Evolutionary conservation across 2,888 invertebrate genomes (phyloP).

Genomic region (Aproaerema taeniolella): DNA sequence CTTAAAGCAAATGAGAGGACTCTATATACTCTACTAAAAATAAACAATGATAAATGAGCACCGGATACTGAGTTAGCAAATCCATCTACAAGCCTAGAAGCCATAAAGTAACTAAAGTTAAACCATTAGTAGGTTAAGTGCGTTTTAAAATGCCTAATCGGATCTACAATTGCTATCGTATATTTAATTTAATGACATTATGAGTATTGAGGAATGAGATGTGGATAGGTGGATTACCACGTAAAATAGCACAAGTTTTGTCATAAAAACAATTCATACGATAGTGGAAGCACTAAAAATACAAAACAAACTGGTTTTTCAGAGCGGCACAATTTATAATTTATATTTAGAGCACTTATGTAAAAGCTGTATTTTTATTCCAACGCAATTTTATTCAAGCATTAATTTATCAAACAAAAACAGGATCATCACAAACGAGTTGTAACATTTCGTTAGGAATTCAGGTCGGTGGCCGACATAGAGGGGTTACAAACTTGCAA

Average conservation of each 20-base stretch:
- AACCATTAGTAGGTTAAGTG: slow-evolving; percentile 49
- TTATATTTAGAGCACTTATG: slow-evolving; percentile 45
- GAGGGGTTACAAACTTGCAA: slow-evolving; percentile 29
- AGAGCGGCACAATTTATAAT: slow-evolving; percentile 41
- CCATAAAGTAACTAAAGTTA: slow-evolving; percentile 35
- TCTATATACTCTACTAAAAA: too few relatives aligned
- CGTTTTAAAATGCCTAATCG: slow-evolving; percentile 41
- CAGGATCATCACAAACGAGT: slow-evolving; percentile 30
- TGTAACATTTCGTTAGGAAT: slow-evolving; percentile 32
- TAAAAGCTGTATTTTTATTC: slow-evolving; percentile 33
- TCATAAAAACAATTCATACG: too few relatives aligned
- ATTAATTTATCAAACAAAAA: slow-evolving; percentile 36
- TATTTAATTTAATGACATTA: slow-evolving; percentile 10
- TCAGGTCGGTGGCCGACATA: slow-evolving; percentile 26
- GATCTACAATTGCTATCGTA: slow-evolving; percentile 26
- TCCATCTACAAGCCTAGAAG: slow-evolving; percentile 40
- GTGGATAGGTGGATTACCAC: too few relatives aligned
- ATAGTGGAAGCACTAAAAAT: not conserved
- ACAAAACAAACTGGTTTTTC: slow-evolving; percentile 27
- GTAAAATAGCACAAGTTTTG: too few relatives aligned
- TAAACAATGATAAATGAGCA: not conserved
- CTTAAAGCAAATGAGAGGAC: too few relatives aligned
- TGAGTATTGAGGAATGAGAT: not conserved
- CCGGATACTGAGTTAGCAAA: slow-evolving; percentile 3
- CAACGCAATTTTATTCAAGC: slow-evolving; percentile 33